These are phyloP conservation scores for Fratercula arctica DNA, from an alignment of 2,797 vertebrate species.

Conservation along the genomic window DNA sequence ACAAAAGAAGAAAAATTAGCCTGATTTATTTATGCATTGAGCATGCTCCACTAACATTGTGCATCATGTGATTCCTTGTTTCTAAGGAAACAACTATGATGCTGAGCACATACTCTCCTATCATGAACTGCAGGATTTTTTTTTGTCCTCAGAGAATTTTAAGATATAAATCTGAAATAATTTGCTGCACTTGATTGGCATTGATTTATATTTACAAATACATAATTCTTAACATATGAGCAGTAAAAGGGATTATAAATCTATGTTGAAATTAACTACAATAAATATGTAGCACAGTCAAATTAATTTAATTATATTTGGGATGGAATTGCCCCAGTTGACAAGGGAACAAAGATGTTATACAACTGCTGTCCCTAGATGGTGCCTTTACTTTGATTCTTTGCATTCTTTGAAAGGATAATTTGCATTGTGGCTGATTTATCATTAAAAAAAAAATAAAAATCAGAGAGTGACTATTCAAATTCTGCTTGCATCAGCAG, in stretches of 20 bases:
- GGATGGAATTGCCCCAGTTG: not conserved
- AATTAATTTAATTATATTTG: not conserved
- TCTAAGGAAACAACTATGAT: constrained; percentile 70
- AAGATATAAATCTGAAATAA: not conserved
- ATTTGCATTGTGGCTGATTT: not conserved
- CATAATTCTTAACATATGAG: not conserved
- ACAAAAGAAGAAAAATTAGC: constrained; percentile 77
- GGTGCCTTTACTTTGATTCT: not conserved
- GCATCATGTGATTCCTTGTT: constrained; percentile 64
- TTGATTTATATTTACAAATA: not conserved
- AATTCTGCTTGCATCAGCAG: not conserved
- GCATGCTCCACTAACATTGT: constrained; percentile 70
- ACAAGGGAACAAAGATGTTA: not conserved
- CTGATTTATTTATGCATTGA: constrained; percentile 77
- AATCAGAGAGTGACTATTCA: not conserved
- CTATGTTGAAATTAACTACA: not conserved
- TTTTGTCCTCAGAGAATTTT: not conserved
- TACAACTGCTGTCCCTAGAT: not conserved
- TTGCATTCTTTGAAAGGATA: not conserved
- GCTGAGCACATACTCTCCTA: constrained; percentile 42
- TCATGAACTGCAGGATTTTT: not conserved
- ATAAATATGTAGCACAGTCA: not conserved
- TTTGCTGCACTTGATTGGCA: not conserved
- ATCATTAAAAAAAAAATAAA: not conserved
- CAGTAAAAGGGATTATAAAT: not conserved